phyloP scores from a whole-genome alignment of 2,113 vertebrate species.

The zebrafish (Danio rerio) region DNA sequence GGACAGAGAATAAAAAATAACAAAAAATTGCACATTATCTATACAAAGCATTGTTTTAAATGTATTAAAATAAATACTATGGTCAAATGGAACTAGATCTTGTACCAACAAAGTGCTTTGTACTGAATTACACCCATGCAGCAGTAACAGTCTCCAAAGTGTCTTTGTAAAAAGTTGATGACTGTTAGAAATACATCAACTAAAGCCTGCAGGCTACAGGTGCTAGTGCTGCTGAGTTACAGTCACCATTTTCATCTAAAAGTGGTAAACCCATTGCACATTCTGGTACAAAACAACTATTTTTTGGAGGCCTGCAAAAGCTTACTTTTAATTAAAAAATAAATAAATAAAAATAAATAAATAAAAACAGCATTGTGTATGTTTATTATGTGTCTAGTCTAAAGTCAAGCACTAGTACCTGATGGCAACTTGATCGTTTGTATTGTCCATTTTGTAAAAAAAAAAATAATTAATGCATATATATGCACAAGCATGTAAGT shows the following conservation, averaged over 20 bases:
- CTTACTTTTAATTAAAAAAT: too few species aligned
- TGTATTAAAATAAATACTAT: neutral
- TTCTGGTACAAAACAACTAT: too few species aligned
- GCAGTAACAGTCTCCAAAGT: constrained; percentile 88
- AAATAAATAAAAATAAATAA: too few species aligned
- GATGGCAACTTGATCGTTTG: too few species aligned
- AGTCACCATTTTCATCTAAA: neutral
- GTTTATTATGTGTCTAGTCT: too few species aligned
- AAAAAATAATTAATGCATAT: too few species aligned
- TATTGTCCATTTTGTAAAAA: too few species aligned
- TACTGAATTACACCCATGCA: constrained; percentile 82
- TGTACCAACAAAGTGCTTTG: constrained; percentile 66
- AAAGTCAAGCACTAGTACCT: too few species aligned
- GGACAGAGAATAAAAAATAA: neutral
- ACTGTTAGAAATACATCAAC: constrained; percentile 90
- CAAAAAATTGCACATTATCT: neutral
- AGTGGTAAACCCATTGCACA: too few species aligned
- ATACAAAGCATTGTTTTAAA: neutral
- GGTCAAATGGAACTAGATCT: neutral
- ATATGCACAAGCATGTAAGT: too few species aligned
- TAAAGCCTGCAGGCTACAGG: constrained; percentile 78
- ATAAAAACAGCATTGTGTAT: too few species aligned
- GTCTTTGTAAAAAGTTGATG: constrained; percentile 91
- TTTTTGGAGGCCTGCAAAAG: too few species aligned
- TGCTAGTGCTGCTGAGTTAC: constrained; percentile 83